Evolutionary conservation across 1,140 invertebrate species (phyloP), one percentile per base, ranked within the genome.

Genomic region (Rhagoletis pomonella): DNA sequence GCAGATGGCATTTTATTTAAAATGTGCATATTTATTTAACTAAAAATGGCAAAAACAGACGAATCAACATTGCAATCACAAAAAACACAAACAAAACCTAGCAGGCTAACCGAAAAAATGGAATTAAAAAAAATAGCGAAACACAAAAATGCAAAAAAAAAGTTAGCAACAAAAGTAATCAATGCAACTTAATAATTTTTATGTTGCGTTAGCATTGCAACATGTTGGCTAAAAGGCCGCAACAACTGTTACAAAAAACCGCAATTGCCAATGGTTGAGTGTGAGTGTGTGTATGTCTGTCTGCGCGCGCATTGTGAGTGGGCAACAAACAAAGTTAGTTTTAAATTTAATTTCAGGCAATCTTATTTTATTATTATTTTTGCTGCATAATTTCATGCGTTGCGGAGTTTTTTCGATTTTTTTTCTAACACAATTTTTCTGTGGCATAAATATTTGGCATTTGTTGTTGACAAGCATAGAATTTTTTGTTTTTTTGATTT

Each of bases 1-100:
- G 47, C 73, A 81, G 73, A 81, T 81, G 73, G 44, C 73, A 55
- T 81, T 81, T 81, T 81, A 29, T 81, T 81, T 55, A 81, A 81
- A 81, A 81, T 81, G 73, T 81, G 73, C 73, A 81, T 81, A 81
- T 81, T 81, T 81, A 50, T 81, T 81, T 81, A 81, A 55, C 47
- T 55, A 19, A 55, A 55, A 77, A 47, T 7, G 12, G 1, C 10
- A 65, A 65, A 10, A 2, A 69, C 9, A 69, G 10, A 69, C 64
- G n/a, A 73, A 17, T 1, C 12, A 47, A 47, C 14, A 42, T 73
- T 73, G 67, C 67, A 17, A 77, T 3, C 7, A n/a, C 17, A 19
- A 58, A 81, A 55, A 81, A 29, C 29, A 4, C 60, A 62, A 62
- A 4, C 10, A n/a, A 62, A 29, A 29, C 29, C 0, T 29, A 29